Evolutionary conservation across 2,888 invertebrate species (phyloP).

Genomic region (Cancer borealis): DNA sequence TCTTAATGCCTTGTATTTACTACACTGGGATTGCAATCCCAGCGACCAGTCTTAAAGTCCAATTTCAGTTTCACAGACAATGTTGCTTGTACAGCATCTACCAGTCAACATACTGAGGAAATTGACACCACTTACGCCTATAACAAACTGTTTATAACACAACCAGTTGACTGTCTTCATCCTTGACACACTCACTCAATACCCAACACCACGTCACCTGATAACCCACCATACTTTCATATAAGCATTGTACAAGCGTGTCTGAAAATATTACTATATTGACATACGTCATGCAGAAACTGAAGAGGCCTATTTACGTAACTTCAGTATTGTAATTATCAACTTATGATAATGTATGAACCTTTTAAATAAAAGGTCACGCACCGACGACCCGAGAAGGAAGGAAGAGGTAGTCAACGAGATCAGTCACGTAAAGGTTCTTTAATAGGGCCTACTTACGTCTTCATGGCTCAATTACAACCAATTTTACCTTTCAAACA

Average conservation of each 20-base stretch:
- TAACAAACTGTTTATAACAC: no score
- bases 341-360: not conserved
- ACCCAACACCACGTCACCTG: not conserved
- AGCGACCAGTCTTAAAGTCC: no score
- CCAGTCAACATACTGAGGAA: no score
- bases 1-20: no score
- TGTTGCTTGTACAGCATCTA: no score
- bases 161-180: not conserved
- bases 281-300: not conserved
- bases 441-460: not conserved
- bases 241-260: not conserved
- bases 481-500: not conserved
- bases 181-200: not conserved
- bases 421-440: not conserved
- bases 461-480: not conserved
- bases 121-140: no score
- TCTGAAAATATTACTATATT: not conserved
- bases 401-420: not conserved
- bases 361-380: not conserved
- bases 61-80: no score
- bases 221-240: not conserved
- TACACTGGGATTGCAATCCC: no score
- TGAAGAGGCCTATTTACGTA: not conserved
- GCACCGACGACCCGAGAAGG: not conserved
- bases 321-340: not conserved